These are phyloP conservation scores for Lanius collurio DNA, from an alignment of 2,113 vertebrate genomes.

Conservation along the genomic window DNA sequence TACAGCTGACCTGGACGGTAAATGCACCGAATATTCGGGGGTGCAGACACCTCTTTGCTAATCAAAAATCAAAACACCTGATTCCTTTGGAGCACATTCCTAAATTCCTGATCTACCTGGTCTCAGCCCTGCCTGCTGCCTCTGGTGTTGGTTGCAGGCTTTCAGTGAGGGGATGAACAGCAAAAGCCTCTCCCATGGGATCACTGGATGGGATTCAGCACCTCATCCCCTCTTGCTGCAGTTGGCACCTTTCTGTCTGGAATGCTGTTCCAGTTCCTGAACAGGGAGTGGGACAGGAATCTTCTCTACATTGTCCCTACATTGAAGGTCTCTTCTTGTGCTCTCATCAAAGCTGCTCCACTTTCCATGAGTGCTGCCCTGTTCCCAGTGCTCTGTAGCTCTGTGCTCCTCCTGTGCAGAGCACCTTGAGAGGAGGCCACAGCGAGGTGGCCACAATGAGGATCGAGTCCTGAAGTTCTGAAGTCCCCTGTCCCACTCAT, in stretches of 20 bases:
- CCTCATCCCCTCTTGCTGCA: not conserved
- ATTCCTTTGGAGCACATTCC: not conserved
- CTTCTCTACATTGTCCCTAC: not conserved
- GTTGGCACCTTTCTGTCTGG: not conserved
- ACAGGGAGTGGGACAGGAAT: not conserved
- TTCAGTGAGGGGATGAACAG: not conserved
- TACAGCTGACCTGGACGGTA: not conserved
- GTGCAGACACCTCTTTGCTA: not conserved
- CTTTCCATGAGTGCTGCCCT: not conserved
- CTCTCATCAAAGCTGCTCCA: not conserved
- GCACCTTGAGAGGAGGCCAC: not conserved
- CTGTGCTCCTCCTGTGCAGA: not conserved
- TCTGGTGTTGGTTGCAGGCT: not conserved
- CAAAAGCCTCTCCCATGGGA: not conserved
- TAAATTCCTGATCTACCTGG: not conserved
- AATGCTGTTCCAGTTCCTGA: not conserved
- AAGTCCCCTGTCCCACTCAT: not conserved
- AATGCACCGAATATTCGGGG: not conserved
- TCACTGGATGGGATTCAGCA: not conserved
- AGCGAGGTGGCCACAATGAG: accelerated
- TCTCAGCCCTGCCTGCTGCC: not conserved
- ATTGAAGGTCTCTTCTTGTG: not conserved
- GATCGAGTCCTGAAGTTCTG: not conserved
- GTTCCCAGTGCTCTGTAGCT: not conserved
- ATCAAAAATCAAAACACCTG: not conserved